Percentiles rank a stretch among this genome's conserved stretches.
phyloP scores from a whole-genome alignment of 2,797 vertebrate genomes.

The Pipistrellus nathusii region DNA sequence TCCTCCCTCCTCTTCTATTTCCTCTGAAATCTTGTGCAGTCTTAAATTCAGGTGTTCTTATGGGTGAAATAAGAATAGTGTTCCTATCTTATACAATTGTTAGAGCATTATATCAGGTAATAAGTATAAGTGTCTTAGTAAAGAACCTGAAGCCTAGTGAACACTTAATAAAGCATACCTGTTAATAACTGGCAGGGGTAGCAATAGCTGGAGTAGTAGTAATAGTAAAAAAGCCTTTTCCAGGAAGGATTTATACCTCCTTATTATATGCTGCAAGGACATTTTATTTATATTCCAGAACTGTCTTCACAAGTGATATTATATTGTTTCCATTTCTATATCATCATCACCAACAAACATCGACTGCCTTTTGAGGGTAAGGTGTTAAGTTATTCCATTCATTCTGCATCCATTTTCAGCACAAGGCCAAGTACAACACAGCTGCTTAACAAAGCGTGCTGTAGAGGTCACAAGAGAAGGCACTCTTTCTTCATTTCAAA shows the following conservation, averaged over 20 bases:
- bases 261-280: neutral
- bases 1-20: neutral
- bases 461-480: neutral
- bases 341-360: neutral
- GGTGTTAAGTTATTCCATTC: neutral
- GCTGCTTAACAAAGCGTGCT: neutral
- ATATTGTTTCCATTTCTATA: neutral
- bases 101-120: neutral
- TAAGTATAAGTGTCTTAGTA: neutral
- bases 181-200: neutral
- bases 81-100: neutral
- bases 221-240: neutral
- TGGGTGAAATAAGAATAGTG: neutral
- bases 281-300: neutral
- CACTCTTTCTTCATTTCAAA: neutral
- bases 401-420: neutral
- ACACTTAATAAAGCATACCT: neutral
- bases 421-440: neutral
- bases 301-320: neutral
- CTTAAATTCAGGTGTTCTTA: neutral
- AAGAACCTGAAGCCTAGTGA: neutral
- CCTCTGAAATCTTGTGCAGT: neutral
- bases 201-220: neutral
- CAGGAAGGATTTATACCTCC: neutral
- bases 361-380: neutral